Base-by-base conservation (phyloP, 2,797 vertebrate genomes). In the Hypotaenidia philippensis region DNA sequence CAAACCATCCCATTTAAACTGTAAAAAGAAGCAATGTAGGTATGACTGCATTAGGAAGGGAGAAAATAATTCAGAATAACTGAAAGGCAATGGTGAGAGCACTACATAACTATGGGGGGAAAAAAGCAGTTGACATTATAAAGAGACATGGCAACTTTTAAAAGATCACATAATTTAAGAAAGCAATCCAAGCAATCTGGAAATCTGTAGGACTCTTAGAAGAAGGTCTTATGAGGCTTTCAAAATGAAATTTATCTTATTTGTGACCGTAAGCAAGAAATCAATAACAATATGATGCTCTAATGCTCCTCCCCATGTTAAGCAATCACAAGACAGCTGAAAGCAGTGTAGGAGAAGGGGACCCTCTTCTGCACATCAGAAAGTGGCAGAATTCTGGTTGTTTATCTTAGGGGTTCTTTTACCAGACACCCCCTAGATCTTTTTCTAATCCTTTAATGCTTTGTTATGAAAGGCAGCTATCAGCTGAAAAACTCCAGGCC, bases 381-480 rank as follows among this genome's bases (percentile, higher is more conserved):
- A 93, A 81, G 47, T 78, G 61, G n/a, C 44, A 94, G 89, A 71
- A 92, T 88, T 69, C 57, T 91, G 31, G 36, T 65, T 93, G 93
- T 96, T 95, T 93, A 95, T 86, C 65, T 52, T 79, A 88, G 61
- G 41, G 56, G 63, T 69, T 87, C 90, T 92, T 92, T 91, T 91
- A 83, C 72, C 84, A 94, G 82, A 76, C 47, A 78, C 50, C 20
- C 27, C 36, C 53, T 59, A 75, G 57, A 63, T 81, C 87, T 96
- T 89, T 86, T 81, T 22, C 84, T 94, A 95, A 92, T 87, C 83
- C 87, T 36, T 93, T 96, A 93, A 95, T 89, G 66, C 82, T 92
- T 94, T 95, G 91, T 94, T 96, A 89, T 90, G 94, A 93, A 95
- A 91, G 45, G 92, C 57, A 80, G 38, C 57, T 95, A 95, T 92